Conservation (phyloP, 2,888 invertebrate species). For the Anarsia innoxiella region DNA sequence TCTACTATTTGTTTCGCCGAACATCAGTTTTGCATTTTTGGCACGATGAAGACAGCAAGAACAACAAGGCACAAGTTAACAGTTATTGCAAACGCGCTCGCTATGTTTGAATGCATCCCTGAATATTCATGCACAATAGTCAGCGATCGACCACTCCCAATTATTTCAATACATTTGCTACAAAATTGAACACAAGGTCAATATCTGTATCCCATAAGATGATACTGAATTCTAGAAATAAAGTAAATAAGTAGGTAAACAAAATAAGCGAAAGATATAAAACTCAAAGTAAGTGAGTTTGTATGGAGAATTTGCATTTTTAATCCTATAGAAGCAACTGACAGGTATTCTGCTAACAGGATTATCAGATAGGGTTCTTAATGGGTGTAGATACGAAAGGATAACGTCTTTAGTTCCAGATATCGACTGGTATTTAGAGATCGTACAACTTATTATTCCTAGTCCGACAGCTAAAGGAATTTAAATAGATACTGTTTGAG, state of each 20-base stretch:
- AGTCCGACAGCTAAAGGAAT: too few relatives aligned
- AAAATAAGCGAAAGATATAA: too few relatives aligned
- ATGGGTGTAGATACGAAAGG: conserved; percentile 1
- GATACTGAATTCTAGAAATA: too few relatives aligned
- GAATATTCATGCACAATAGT: conserved; percentile 59
- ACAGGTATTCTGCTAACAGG: neutral
- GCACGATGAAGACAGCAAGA: conserved; percentile 1
- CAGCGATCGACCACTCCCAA: conserved; percentile 26
- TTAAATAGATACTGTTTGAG: too few relatives aligned
- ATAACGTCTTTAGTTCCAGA: neutral
- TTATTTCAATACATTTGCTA: conserved; percentile 4
- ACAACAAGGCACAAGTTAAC: conserved; percentile 49
- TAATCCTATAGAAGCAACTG: neutral
- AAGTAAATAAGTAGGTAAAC: too few relatives aligned
- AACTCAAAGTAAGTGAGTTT: too few relatives aligned
- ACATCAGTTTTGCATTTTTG: conserved; percentile 9
- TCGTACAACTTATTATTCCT: too few relatives aligned
- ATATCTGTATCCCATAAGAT: too few relatives aligned
- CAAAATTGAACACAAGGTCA: neutral
- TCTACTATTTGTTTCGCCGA: neutral
- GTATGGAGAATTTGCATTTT: conserved; percentile 4
- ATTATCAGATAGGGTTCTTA: conserved; percentile 3
- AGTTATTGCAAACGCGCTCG: conserved; percentile 53
- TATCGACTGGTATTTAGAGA: too few relatives aligned
- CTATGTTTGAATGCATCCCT: conserved; percentile 41